These are phyloP conservation scores for Diloba caeruleocephala DNA, from an alignment of 2,888 invertebrate genomes.

Conservation along the genomic window DNA sequence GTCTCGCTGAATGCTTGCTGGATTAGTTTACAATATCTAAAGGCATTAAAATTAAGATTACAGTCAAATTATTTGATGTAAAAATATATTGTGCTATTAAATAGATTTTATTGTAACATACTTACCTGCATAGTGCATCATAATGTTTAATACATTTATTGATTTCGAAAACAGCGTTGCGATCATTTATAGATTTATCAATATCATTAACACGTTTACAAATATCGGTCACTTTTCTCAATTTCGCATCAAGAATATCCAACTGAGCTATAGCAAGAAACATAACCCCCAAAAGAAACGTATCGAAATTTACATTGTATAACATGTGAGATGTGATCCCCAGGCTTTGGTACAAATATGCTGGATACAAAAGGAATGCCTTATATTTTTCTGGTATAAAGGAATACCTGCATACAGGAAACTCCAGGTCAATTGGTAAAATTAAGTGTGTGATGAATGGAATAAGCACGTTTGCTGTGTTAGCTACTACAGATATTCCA, in stretches of 20 bases:
- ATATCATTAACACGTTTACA: constrained; percentile 11
- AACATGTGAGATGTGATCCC: constrained; percentile 70
- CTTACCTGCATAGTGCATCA: constrained; percentile 68
- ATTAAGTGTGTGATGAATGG: constrained; percentile 66
- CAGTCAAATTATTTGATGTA: too few relatives aligned
- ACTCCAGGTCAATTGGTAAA: constrained; percentile 54
- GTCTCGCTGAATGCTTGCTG: constrained; percentile 69
- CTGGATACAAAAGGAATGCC: constrained; percentile 61
- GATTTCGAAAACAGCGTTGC: constrained; percentile 53
- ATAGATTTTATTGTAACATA: constrained; percentile 10
- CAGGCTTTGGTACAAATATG: constrained; percentile 71
- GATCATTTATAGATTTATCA: constrained; percentile 33
- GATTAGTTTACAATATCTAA: constrained; percentile 68
- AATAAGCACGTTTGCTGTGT: constrained; percentile 58
- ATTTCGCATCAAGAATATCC: constrained; percentile 66
- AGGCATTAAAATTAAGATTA: constrained; percentile 33
- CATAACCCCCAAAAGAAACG: constrained; percentile 72
- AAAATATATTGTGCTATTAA: too few relatives aligned
- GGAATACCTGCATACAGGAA: constrained; percentile 70
- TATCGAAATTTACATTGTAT: constrained; percentile 69
- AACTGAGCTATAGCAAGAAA: constrained; percentile 73
- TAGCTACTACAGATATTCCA: constrained; percentile 59
- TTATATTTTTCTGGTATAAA: constrained; percentile 66
- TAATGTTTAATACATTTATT: constrained; percentile 69
- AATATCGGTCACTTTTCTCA: constrained; percentile 59